Base-by-base conservation (phyloP, 2,113 vertebrate genomes). In the Fulmarus glacialis region DNA sequence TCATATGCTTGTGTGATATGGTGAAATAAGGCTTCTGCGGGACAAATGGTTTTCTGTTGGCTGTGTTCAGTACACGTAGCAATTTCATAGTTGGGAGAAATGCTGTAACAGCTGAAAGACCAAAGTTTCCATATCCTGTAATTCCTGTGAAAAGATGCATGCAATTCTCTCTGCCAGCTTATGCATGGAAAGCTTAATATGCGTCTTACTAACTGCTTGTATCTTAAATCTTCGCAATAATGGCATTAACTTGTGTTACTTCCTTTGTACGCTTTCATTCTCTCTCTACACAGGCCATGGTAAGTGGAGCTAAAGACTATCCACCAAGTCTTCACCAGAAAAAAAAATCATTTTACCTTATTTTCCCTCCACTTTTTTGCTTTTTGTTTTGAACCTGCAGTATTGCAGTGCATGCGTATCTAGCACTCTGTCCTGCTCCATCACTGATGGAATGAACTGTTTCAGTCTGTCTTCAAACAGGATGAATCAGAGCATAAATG, bases 221-320 rank as follows among this genome's bases (percentile, higher is more conserved):
- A 12, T 83, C 81, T 74, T 75, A 45, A 59, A 38, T 89, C 66
- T 77, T 59, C 19, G 29, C 58, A 84, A 52, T 70, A 80, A 92
- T 78, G 74, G 82, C 97, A 98, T 98, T 98, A 99, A 99, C 97
- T 67, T 95, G 60, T 98, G 97, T 96, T 98, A 98, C 99, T 98
- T 99, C 97, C 98, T 98, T 99, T 98, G 98, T 98, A 98, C 96
- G 99, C 99, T 97, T 98, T 98, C 99, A 96, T 95, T 98, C 98
- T 98, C 98, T 98, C 97, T 98, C 97, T 99, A 98, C 91, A 95
- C 98, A 99, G 99, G 99, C 99, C 96, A 99, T 99, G 99, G 99
- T 99, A 99, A 99, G 99, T 99, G 96, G 70, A 97, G 97, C 60
- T 93, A 73, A 64, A 82, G 66, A 78, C 80, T 96, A 32, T 81